phyloP scores from a whole-genome alignment of 2,888 invertebrate species.

The Scrobipalpa costella region DNA sequence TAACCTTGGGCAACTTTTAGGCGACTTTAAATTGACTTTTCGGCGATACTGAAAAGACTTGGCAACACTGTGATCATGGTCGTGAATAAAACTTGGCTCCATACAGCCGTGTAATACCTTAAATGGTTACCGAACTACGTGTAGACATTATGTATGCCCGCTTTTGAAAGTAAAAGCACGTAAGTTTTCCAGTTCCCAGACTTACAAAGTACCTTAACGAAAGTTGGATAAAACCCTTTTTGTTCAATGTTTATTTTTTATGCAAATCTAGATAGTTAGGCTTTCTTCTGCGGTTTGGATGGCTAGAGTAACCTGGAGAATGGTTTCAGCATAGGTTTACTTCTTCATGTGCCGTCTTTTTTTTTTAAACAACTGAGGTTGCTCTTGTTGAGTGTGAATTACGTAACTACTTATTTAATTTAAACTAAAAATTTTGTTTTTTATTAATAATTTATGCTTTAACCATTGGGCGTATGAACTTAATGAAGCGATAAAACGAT shows the following conservation, averaged over 20 bases:
- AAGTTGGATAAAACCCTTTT: background rate
- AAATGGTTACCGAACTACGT: background rate
- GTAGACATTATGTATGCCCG: slow-evolving; percentile 13
- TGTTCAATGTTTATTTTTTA: slow-evolving; percentile 9
- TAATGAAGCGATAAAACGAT: slow-evolving; percentile 37
- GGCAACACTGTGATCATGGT: too few species aligned
- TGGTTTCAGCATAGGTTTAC: too few species aligned
- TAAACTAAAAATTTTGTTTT: too few species aligned
- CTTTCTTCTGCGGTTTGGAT: too few species aligned
- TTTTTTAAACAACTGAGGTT: too few species aligned
- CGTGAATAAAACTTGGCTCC: slow-evolving; percentile 33
- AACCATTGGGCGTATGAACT: slow-evolving; percentile 33
- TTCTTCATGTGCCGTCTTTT: too few species aligned
- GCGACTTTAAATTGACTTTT: too few species aligned
- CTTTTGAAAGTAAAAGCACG: slow-evolving; percentile 19
- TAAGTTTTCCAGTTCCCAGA: slow-evolving; percentile 5
- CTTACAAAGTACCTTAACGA: background rate
- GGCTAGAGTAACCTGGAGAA: too few species aligned
- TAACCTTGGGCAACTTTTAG: too few species aligned
- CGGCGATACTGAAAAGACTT: too few species aligned
- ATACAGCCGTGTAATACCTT: slow-evolving; percentile 12
- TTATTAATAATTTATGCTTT: background rate
- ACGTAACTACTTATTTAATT: too few species aligned
- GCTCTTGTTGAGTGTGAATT: too few species aligned
- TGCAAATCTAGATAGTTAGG: background rate